Evolutionary conservation across 2,113 vertebrate genomes (phyloP).

Genomic region (Paratilapia polleni): DNA sequence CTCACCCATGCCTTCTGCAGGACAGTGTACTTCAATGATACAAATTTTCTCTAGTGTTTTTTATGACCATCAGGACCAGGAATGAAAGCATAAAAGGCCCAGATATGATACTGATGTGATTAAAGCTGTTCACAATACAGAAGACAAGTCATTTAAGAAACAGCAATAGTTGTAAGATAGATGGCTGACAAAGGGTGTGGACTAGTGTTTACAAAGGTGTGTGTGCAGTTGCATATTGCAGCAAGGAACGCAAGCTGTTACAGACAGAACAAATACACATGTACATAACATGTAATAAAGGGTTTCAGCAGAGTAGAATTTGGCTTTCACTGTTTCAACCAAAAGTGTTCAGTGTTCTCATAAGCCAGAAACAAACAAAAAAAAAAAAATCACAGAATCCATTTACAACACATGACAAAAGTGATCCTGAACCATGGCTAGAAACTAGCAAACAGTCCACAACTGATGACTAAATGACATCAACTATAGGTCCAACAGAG

Average conservation of each 20-base stretch:
- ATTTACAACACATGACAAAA: background rate
- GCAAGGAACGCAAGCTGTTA: conserved; percentile 41
- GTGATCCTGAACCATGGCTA: background rate
- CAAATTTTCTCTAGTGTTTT: background rate
- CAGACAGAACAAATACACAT: conserved; percentile 1
- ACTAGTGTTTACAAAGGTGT: background rate
- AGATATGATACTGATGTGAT: conserved; percentile 9
- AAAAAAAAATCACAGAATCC: background rate
- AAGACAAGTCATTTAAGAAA: conserved; percentile 17
- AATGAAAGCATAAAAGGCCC: conserved; percentile 8
- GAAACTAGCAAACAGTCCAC: too few relatives aligned
- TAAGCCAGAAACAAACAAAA: conserved; percentile 20
- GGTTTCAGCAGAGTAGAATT: conserved; percentile 28
- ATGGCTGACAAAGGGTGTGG: background rate
- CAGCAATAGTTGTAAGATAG: background rate
- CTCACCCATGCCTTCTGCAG: background rate
- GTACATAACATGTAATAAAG: background rate
- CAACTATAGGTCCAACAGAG: background rate
- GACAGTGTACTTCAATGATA: background rate
- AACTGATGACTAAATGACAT: background rate
- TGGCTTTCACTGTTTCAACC: background rate
- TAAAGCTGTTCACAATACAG: background rate
- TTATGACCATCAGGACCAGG: conserved; percentile 5
- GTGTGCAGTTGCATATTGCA: conserved; percentile 29
- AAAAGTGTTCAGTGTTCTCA: background rate